Conservation (phyloP, 2,113 vertebrate genomes). For the Cephalopholis sonnerati region DNA sequence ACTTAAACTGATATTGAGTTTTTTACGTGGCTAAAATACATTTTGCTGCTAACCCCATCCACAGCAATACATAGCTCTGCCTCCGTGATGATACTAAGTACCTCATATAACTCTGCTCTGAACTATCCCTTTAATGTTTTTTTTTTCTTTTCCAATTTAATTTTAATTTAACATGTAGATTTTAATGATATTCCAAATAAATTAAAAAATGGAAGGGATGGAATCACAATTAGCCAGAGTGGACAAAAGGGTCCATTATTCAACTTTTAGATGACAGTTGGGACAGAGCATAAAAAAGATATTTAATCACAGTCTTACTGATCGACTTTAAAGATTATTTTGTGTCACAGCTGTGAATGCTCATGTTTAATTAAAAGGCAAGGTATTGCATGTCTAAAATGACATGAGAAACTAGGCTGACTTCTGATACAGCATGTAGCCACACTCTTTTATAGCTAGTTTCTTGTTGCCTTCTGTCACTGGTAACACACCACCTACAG, state of each 20-base stretch:
- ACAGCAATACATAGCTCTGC: too few species aligned
- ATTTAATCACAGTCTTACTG: not conserved
- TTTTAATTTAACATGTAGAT: not conserved
- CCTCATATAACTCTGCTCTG: too few species aligned
- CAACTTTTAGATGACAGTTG: too few species aligned
- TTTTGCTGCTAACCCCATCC: too few species aligned
- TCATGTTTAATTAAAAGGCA: not conserved
- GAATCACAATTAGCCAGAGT: not conserved
- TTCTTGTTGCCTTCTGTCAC: not conserved
- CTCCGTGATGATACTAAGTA: too few species aligned
- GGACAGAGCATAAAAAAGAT: not conserved
- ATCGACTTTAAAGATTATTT: not conserved
- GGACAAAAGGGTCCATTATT: not conserved
- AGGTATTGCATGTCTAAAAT: not conserved
- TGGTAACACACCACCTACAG: constrained; percentile 4
- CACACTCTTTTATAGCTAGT: not conserved
- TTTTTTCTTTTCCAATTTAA: not conserved
- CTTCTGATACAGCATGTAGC: not conserved
- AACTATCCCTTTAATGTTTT: not conserved
- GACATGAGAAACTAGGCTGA: not conserved
- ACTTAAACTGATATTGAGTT: too few species aligned
- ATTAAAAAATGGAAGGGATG: not conserved
- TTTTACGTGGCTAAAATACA: too few species aligned
- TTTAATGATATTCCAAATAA: not conserved
- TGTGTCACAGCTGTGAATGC: not conserved